Evolutionary conservation across 1,140 invertebrate species (phyloP), one percentile per base, ranked within the genome.

Genomic region (Tetragonula clypearis): DNA sequence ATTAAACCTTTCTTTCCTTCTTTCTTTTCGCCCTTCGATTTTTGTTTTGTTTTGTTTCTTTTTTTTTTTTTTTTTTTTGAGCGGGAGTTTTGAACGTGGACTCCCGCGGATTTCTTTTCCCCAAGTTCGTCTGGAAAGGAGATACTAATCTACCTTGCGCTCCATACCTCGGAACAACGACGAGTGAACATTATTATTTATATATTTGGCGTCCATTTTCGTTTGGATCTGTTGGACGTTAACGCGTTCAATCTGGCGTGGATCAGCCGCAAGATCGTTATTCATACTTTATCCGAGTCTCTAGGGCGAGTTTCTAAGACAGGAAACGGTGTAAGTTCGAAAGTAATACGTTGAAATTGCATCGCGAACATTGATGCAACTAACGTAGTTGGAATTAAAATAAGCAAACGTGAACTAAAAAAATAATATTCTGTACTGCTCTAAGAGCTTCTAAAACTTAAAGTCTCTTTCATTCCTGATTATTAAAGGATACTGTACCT

Each of bases 161-260:
- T 55, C 12, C 56, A 53, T 35, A 21, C 41, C 17, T 72, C 56
- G 23, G 23, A 71, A 82, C 53, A 80, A 58, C 79, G 69, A 62
- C 11, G 41, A 35, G 23, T 9, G 41, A 19, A 35, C n/a, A 65
- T 55, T 65, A 26, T 66, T 41, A 68, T 35, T 35, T 21, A 53
- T 62, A 41, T 23, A 14, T 17, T 3, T 49, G 55, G 14, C 23
- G 23, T 83, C 30, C 19, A 19, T 21, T 17, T 11, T 19, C 41
- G 23, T 21, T 26, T 21, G 1, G 19, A 26, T 41, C 35, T 21
- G 58, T 77, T 35, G 23, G 15, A 77, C 5, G 41, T 41, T 49
- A 62, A 65, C 35, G 75, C 75, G 75, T 77, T 77, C 75, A 77
- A 77, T 62, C 75, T 41, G 75, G 75, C 58, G 56, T 76, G 74